phyloP scores from a whole-genome alignment of 2,113 vertebrate species.

The Stictonetta naevosa region DNA sequence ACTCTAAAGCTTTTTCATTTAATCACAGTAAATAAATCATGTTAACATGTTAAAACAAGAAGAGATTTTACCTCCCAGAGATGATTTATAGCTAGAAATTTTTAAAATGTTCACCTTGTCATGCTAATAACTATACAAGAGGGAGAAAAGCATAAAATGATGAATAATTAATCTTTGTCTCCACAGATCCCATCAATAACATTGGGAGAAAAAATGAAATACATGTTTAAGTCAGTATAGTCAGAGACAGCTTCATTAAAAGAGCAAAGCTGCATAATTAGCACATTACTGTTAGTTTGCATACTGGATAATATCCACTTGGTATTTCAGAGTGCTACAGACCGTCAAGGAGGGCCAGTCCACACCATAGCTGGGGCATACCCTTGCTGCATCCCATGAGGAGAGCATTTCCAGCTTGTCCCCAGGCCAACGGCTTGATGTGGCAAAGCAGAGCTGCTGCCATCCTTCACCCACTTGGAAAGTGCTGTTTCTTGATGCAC shows the following conservation, averaged over 20 bases:
- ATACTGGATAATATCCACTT: neutral
- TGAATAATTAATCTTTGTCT: neutral
- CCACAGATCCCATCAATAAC: constrained; percentile 1
- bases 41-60: neutral
- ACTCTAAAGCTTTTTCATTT: neutral
- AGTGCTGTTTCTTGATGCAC: neutral
- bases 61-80: neutral
- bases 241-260: neutral
- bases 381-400: neutral
- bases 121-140: neutral
- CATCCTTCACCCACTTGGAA: neutral
- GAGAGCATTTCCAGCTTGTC: neutral
- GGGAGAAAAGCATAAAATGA: neutral
- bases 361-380: neutral
- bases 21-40: neutral
- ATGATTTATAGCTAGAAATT: neutral
- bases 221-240: neutral
- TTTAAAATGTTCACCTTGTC: neutral
- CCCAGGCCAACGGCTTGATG: accelerated
- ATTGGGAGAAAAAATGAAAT: neutral
- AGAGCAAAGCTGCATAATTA: neutral
- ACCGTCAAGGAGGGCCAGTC: neutral
- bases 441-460: neutral
- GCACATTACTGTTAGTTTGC: neutral
- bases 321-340: neutral